A percentile compares a stretch with the other conserved stretches of the same genome.
These are phyloP conservation scores for Eurystomus glaucurus DNA, from an alignment of 2,797 vertebrate species.

Conservation along the genomic window DNA sequence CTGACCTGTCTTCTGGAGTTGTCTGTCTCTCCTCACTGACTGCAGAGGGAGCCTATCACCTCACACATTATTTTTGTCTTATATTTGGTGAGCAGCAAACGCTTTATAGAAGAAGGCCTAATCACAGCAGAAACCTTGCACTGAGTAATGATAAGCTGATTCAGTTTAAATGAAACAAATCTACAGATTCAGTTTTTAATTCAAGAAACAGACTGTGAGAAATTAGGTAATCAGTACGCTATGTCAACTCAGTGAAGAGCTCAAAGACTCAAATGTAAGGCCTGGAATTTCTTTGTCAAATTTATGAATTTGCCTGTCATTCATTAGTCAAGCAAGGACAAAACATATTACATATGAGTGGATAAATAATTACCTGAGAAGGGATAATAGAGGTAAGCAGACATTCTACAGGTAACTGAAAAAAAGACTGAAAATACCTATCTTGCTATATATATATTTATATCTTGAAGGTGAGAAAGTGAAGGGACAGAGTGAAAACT, in stretches of 20 bases:
- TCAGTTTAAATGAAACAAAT: background rate
- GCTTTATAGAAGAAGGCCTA: background rate
- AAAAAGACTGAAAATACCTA: background rate
- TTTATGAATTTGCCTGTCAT: background rate
- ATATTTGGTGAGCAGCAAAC: background rate
- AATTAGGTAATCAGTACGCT: background rate
- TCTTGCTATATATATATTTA: background rate
- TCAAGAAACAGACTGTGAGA: background rate
- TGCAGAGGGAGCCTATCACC: background rate
- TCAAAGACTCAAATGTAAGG: background rate
- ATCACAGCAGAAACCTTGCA: background rate
- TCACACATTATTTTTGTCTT: background rate
- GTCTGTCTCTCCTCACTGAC: background rate
- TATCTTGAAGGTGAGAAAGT: background rate
- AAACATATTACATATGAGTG: background rate
- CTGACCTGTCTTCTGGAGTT: background rate
- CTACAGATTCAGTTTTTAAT: background rate
- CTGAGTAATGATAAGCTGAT: background rate
- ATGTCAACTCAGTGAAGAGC: background rate
- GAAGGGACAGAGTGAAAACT: background rate
- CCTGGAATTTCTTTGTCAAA: background rate
- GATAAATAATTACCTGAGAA: background rate
- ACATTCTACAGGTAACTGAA: background rate
- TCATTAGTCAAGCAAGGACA: background rate
- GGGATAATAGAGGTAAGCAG: background rate